A percentile compares a stretch with the other conserved stretches of the same genome.
These are phyloP conservation scores for Acanthoscelides obtectus DNA, from an alignment of 2,888 invertebrate species.

Conservation along the genomic window DNA sequence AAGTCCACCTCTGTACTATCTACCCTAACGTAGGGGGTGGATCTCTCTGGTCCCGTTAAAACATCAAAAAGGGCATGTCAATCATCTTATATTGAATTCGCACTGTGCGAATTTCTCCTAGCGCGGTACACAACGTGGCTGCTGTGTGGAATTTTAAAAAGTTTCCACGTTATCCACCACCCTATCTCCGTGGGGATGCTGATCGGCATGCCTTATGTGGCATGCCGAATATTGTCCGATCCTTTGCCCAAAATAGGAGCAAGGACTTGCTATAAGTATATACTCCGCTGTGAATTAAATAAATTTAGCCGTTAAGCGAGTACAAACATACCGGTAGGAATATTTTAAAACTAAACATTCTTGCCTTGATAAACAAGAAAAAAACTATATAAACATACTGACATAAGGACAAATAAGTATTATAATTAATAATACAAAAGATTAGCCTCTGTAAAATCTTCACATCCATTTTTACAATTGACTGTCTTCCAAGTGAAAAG, in stretches of 20 bases:
- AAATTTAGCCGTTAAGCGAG: too few species aligned
- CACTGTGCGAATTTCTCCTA: conserved; percentile 30
- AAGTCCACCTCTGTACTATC: neutral
- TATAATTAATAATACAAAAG: too few species aligned
- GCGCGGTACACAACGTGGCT: conserved; percentile 22
- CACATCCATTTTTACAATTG: too few species aligned
- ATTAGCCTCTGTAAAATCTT: too few species aligned
- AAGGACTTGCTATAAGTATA: neutral
- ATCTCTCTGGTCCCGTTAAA: conserved; percentile 31
- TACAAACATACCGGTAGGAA: too few species aligned
- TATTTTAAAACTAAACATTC: too few species aligned
- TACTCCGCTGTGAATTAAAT: too few species aligned
- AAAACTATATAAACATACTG: too few species aligned
- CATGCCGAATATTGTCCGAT: neutral
- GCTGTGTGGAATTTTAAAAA: conserved; percentile 34
- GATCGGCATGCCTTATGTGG: neutral
- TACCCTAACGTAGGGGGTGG: conserved; percentile 5
- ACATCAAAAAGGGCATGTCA: conserved; percentile 41
- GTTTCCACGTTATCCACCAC: neutral
- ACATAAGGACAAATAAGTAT: too few species aligned
- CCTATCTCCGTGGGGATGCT: neutral
- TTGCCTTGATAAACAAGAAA: too few species aligned
- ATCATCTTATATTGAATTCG: conserved; percentile 43
- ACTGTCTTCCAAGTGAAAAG: too few species aligned
- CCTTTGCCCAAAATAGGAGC: neutral